These are phyloP conservation scores for Calameuta idolon DNA, from an alignment of 2,888 invertebrate genomes.

Conservation along the genomic window DNA sequence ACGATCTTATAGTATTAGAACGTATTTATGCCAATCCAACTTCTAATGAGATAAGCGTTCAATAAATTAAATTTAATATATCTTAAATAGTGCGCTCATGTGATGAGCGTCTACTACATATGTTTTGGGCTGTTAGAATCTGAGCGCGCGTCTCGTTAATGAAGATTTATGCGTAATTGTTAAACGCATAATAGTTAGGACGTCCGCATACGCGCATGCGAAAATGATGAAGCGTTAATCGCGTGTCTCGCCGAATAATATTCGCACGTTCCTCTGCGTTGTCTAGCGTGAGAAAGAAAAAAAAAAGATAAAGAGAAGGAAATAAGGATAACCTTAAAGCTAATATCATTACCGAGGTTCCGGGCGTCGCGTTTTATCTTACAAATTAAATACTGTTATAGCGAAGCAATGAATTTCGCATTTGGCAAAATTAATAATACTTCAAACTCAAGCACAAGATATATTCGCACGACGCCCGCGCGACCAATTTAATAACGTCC, in stretches of 20 bases:
- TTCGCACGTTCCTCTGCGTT: not conserved
- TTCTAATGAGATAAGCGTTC: not conserved
- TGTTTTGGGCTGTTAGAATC: not conserved
- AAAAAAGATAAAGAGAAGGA: not conserved
- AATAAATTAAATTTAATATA: not conserved
- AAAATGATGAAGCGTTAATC: not conserved
- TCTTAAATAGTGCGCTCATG: not conserved
- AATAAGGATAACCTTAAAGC: not conserved
- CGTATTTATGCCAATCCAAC: not conserved
- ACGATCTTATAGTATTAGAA: not conserved
- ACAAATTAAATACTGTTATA: not conserved
- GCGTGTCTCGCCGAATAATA: not conserved
- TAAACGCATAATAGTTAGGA: not conserved
- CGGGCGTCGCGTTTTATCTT: not conserved
- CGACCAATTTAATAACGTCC: not conserved
- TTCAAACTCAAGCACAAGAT: not conserved
- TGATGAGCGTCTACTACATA: not conserved
- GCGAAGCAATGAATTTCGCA: not conserved
- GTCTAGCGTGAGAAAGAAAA: not conserved
- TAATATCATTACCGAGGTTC: not conserved
- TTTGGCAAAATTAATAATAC: not conserved
- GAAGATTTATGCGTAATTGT: not conserved
- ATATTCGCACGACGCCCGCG: not conserved
- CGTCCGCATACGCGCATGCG: not conserved
- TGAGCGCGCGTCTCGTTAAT: not conserved